phyloP scores from a whole-genome alignment of 1,140 invertebrate genomes.

The Trichonephila inaurata region DNA sequence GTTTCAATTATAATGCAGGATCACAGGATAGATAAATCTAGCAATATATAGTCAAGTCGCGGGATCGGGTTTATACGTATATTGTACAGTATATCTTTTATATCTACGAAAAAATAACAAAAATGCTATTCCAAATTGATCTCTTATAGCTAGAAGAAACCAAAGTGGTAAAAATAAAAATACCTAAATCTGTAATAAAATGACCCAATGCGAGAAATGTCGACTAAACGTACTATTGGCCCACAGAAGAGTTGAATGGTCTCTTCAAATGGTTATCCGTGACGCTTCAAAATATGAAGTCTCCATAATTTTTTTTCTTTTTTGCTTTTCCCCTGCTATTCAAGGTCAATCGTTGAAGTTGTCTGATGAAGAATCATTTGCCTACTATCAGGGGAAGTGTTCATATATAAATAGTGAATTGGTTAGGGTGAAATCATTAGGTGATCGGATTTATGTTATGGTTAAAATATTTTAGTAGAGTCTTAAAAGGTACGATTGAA shows the following conservation, averaged over 20 bases:
- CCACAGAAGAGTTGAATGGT: conserved; percentile 59
- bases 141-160: neutral
- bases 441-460: neutral
- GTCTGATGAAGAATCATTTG: neutral
- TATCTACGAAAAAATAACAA: neutral
- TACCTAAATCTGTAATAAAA: conserved; percentile 8
- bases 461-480: too few relatives aligned
- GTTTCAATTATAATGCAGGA: neutral
- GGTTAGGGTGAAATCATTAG: neutral
- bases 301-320: neutral
- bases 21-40: neutral
- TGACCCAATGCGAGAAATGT: neutral
- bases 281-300: conserved; percentile 50
- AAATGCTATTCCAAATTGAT: neutral
- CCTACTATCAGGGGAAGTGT: neutral
- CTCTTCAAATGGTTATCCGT: conserved; percentile 33
- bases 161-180: neutral
- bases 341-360: conserved; percentile 37
- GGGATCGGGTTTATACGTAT: neutral
- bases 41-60: neutral
- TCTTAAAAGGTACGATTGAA: too few relatives aligned
- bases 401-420: neutral
- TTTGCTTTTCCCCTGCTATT: neutral
- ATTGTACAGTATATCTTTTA: neutral
- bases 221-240: conserved; percentile 31